A percentile compares a stretch with the other conserved stretches of the same genome.
phyloP scores from a whole-genome alignment of 1,140 invertebrate species.

The Probaryconus sp. region DNA sequence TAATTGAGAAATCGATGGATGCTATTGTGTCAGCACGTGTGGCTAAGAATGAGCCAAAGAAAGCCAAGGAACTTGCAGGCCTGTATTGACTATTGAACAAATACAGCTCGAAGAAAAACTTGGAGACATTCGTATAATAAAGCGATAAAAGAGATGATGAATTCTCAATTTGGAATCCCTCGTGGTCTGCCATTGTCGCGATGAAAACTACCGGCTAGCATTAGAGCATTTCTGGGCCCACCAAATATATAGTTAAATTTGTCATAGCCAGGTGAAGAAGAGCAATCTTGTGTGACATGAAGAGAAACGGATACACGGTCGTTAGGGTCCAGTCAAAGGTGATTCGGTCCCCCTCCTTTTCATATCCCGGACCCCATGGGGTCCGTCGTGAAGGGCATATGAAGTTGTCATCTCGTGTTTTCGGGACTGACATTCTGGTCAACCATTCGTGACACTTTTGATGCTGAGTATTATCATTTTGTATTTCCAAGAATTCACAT shows the following conservation, averaged over 20 bases:
- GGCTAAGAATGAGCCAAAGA: conserved; percentile 13
- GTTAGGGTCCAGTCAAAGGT: conserved; percentile 50
- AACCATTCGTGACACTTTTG: conserved; percentile 50
- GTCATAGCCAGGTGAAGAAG: conserved; percentile 63
- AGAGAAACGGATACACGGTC: conserved; percentile 59
- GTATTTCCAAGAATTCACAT: conserved; percentile 21
- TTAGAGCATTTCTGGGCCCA: conserved; percentile 25
- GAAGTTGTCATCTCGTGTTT: conserved; percentile 62
- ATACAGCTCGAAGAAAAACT: conserved; percentile 23
- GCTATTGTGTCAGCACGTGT: conserved; percentile 26
- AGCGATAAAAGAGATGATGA: conserved; percentile 54
- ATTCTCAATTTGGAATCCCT: conserved; percentile 56
- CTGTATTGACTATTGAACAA: conserved; percentile 19
- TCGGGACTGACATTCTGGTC: conserved; percentile 38
- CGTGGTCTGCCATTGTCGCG: conserved; percentile 29
- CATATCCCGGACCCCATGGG: conserved; percentile 44
- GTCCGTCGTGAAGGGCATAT: conserved; percentile 50
- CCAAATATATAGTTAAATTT: conserved; percentile 60
- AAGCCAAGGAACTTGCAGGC: conserved; percentile 5
- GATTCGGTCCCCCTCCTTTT: conserved; percentile 28
- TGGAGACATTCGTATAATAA: conserved; percentile 34
- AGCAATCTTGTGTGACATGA: conserved; percentile 44
- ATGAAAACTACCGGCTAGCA: conserved; percentile 31
- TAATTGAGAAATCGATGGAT: conserved; percentile 19
- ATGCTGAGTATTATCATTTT: conserved; percentile 34